A percentile compares a stretch with the other conserved stretches of the same genome.
Conservation (phyloP, 2,113 vertebrate genomes). For the Pelecanoides urinatrix region DNA sequence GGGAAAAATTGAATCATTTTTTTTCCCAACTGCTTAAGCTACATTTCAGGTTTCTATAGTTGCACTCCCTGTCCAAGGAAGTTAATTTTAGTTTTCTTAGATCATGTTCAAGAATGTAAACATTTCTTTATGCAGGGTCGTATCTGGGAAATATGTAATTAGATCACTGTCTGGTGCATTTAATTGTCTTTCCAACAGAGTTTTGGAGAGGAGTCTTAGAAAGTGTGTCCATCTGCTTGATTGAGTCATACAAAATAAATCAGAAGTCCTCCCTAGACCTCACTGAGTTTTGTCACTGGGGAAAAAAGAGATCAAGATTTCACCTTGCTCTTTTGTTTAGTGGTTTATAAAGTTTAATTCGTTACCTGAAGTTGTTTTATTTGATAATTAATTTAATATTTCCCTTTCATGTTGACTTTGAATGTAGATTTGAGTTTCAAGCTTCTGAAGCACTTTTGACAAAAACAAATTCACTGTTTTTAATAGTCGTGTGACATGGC, state of each 20-base stretch:
- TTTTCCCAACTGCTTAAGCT: neutral
- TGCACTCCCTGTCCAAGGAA: neutral
- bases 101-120: neutral
- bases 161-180: neutral
- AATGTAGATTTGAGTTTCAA: neutral
- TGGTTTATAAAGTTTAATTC: neutral
- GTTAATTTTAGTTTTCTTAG: neutral
- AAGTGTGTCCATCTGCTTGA: neutral
- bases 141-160: neutral
- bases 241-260: neutral
- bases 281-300: neutral
- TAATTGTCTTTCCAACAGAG: neutral
- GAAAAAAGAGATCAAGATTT: neutral
- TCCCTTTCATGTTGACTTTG: neutral
- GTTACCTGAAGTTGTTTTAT: neutral
- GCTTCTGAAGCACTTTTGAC: neutral
- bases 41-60: neutral
- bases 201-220: neutral
- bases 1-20: rapidly evolving
- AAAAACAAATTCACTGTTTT: neutral
- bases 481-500: neutral
- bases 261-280: neutral
- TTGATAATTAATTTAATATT: neutral
- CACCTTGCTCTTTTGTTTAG: neutral
- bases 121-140: neutral